Evolutionary conservation across 2,888 invertebrate species (phyloP).

Genomic region (Caenorhabditis wallacei): DNA sequence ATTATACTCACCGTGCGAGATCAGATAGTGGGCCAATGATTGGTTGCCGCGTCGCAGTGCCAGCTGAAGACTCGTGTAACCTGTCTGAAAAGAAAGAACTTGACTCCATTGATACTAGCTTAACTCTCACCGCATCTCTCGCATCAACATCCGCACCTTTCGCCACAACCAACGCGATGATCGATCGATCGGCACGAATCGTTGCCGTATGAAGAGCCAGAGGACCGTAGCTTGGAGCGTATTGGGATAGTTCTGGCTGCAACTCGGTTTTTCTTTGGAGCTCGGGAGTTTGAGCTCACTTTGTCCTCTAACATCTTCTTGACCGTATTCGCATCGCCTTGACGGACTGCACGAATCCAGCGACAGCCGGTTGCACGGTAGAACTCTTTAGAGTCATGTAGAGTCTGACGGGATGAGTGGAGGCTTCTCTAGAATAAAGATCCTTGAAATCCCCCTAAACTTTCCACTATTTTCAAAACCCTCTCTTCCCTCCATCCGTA

Average conservation of each 20-base stretch:
- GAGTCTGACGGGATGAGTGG: conserved; percentile 56
- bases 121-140: conserved; percentile 46
- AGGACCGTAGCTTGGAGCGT: conserved; percentile 53
- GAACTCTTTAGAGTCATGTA: conserved; percentile 55
- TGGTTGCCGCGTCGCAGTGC: conserved; percentile 43
- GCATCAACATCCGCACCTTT: conserved; percentile 60
- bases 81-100: conserved; percentile 41
- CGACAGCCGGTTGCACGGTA: conserved; percentile 44
- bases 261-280: background rate
- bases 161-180: conserved; percentile 39
- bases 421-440: conserved; percentile 55
- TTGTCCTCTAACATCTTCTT: conserved; percentile 63
- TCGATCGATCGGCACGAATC: conserved; percentile 42
- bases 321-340: conserved; percentile 34
- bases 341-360: conserved; percentile 55
- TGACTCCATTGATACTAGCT: background rate
- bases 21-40: conserved; percentile 64
- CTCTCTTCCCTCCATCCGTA: background rate
- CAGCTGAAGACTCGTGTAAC: conserved; percentile 63
- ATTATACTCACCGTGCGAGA: conserved; percentile 57
- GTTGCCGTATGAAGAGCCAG: conserved; percentile 53
- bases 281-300: conserved; percentile 5
- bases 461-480: background rate
- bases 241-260: conserved; percentile 56
- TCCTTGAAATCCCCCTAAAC: background rate